phyloP scores from a whole-genome alignment of 1,140 invertebrate genomes.

The Scaptomyza montana region DNA sequence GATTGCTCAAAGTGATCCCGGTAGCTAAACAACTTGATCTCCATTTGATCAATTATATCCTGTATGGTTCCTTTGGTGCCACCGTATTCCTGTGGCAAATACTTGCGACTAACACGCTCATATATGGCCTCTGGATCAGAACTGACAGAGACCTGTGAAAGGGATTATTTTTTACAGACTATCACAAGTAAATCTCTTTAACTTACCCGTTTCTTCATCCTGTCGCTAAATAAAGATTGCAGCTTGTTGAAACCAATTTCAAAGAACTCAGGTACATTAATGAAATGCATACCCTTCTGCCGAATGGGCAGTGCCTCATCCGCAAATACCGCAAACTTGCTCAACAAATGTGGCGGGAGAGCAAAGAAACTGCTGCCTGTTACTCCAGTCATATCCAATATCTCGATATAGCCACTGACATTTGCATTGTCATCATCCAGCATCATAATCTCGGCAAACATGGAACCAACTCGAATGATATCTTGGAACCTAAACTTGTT shows the following conservation, averaged over 20 bases:
- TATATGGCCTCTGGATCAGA: constrained; percentile 74
- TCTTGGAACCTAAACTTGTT: constrained; percentile 61
- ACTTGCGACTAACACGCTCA: constrained; percentile 83
- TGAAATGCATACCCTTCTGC: constrained; percentile 84
- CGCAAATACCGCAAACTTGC: constrained; percentile 84
- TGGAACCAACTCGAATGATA: constrained; percentile 61
- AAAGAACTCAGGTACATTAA: constrained; percentile 84
- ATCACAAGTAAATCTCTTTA: background rate
- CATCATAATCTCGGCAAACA: constrained; percentile 76
- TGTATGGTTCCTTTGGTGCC: constrained; percentile 83
- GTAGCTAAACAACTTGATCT: constrained; percentile 84
- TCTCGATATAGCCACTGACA: constrained; percentile 64
- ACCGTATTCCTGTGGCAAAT: constrained; percentile 85
- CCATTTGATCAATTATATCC: constrained; percentile 85
- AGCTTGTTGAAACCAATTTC: constrained; percentile 84
- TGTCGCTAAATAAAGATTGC: constrained; percentile 77
- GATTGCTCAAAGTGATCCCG: constrained; percentile 85
- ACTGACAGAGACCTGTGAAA: constrained; percentile 51
- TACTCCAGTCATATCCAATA: constrained; percentile 83
- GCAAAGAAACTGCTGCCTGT: constrained; percentile 83
- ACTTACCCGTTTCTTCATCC: constrained; percentile 54
- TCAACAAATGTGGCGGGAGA: constrained; percentile 84
- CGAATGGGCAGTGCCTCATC: constrained; percentile 85
- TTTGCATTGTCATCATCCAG: constrained; percentile 75
- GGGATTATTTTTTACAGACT: background rate